Evolutionary conservation across 2,888 invertebrate species (phyloP), one percentile per base, ranked within the genome.

Genomic region (Caenorhabditis sp.): DNA sequence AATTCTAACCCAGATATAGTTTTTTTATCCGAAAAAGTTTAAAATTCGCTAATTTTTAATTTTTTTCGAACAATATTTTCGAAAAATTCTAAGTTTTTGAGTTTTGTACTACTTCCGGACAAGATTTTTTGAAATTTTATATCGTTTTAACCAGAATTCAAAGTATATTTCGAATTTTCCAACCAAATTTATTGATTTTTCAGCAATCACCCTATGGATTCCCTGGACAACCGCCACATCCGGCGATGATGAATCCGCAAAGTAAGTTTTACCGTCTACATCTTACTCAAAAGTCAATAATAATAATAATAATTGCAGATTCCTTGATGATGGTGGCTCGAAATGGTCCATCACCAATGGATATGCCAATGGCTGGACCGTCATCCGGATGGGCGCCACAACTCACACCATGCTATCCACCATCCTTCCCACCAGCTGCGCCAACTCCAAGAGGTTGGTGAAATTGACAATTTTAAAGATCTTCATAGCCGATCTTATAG

Each of bases 401-500:
- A 26, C 59, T 73, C 31, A 73, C 73, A 3, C 73, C 73, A 1
- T 63, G 63, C 66, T 73, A 63, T 50, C 68, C 73, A 23, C 65
- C 68, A n/a, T 59, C 68, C n/a, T 53, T 53, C 53, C 53, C 53
- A 21, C 2, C 53, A 2, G 21, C 53, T 53, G 23, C 20, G 7
- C 53, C 53, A 21, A 21, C 12, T 5, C 10, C 53, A 21, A 10
- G 53, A 53, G 53, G 53, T 53, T 21, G 3, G 5, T 23, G 3
- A 53, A 21, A 2, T 10, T 7, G 31, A 31, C 4, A 31, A 31
- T 31, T 10, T 31, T 31, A n/a, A n/a, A n/a, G n/a, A n/a, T n/a
- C n/a, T n/a, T n/a, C n/a, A n/a, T n/a, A n/a, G n/a, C n/a, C n/a
- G n/a, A n/a, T n/a, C n/a, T n/a, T n/a, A n/a, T n/a, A n/a, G n/a